Evolutionary conservation across 2,113 vertebrate genomes (phyloP), one percentile per base, ranked within the genome.

Genomic region (Alligator mississippiensis): DNA sequence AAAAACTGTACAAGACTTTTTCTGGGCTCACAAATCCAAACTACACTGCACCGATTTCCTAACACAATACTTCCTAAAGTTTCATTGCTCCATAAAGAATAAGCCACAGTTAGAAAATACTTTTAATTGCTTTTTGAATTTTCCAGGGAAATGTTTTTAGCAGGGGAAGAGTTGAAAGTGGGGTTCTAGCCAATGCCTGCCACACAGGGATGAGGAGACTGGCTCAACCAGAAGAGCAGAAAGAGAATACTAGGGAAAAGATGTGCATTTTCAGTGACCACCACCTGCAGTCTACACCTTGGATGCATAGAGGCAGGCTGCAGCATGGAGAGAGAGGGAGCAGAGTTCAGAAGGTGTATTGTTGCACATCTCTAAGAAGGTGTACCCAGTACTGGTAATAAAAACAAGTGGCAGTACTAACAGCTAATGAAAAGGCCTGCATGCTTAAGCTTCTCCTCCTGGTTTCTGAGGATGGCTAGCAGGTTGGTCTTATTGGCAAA

Each of bases 21-120:
- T 81, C 90, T 88, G 70, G 85, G 83, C 89, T 97, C 94, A 95
- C 93, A 95, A 95, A 85, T 72, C 83, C 24, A 93, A 76, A 93
- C 86, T 87, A 77, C 89, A 30, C 77, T 85, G 21, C 85, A 70
- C 80, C 85, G 89, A 94, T 90, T 95, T 95, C 87, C 87, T 81
- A 78, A 80, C 76, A 14, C 47, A 94, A 80, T 90, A 81, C 93
- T 93, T 92, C 94, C 95, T 92, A 89, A 84, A 95, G 94, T 89
- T 89, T 92, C 87, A 9, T 66, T 92, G 75, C 80, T 93, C 87
- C 70, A 82, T 93, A 95, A 97, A 93, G 63, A 93, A 79, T 92
- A 94, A 88, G 60, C 86, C 63, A 83, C 80, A 96, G 95, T 96
- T 94, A 90, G 90, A 95, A 47, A 47, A 47, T 47, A 47, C 47